Evolutionary conservation across 1,140 invertebrate species (phyloP), one percentile per base, ranked within the genome.

Genomic region (Meloidogyne exigua): DNA sequence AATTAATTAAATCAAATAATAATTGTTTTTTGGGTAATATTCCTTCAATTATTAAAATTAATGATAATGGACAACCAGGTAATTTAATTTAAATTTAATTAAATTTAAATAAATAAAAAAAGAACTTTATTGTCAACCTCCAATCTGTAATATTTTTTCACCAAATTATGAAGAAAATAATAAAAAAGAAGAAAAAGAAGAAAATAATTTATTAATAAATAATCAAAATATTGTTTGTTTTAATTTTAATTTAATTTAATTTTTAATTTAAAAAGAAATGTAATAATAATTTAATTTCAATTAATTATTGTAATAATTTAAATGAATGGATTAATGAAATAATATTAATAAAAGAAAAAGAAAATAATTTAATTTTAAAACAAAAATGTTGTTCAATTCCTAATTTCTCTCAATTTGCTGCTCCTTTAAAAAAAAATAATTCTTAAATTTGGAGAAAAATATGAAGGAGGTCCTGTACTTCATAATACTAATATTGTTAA

Each of bases 381-480:
- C 5, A 5, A 65, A 62, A 39, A 23, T 73, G 72, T 32, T 73
- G 72, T 73, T 21, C 25, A 36, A 65, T 73, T 15, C 57, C 42
- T 12, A 26, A 65, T 73, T 65, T 73, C 2, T 73, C 72, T 12
- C 57, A 73, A 36, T 73, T 44, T 44, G 57, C 72, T 12, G 72
- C 72, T 21, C 72, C 57, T 18, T 39, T 73, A 23, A 73, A 73
- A 21, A n/a, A 62, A 64, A 73, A n/a, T 73, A 25, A 23, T 73
- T n/a, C 42, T 73, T 32, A 36, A 62, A 25, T 23, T 21, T 23
- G 72, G 72, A 15, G 72, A 73, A 65, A 23, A 64, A 28, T 76
- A 36, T 57, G 72, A 65, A 25, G 80, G 80, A 23, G 80, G 80
- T 3, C 70, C 68, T 21, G 81, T 82, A 28, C 32, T 72, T 36